Evolutionary conservation across 30 jellyfish, hydroid and myxozoan species (phyloP).

Genomic region (Chironex yamaguchii): DNA sequence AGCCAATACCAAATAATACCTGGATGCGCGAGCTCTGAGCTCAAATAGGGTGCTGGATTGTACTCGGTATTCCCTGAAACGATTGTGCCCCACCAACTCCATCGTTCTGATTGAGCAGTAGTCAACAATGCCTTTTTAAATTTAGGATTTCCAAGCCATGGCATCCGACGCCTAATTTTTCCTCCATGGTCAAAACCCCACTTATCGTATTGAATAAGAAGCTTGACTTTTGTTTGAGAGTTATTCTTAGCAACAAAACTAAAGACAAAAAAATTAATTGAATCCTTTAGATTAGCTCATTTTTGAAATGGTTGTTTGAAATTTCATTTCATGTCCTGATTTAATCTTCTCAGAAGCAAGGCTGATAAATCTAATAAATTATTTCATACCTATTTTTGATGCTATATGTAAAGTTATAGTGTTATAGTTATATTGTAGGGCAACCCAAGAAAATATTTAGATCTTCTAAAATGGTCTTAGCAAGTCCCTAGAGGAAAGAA

Average conservation of each 20-base stretch:
- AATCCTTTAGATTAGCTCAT: too few relatives aligned
- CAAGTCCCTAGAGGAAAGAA: too few relatives aligned
- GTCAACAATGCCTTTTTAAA: constrained; percentile 76
- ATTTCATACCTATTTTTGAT: too few relatives aligned
- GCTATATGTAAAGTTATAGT: too few relatives aligned
- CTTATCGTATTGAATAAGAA: constrained; percentile 62
- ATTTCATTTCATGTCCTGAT: too few relatives aligned
- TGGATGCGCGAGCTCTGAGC: constrained; percentile 44
- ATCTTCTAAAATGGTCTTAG: too few relatives aligned
- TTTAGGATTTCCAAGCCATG: constrained; percentile 71
- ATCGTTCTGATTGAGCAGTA: constrained; percentile 74
- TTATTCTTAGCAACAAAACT: constrained; percentile 34
- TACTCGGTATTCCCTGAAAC: constrained; percentile 56
- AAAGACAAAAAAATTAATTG: neutral
- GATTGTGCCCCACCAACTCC: constrained; percentile 72
- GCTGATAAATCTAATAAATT: too few relatives aligned
- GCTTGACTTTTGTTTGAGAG: constrained; percentile 35
- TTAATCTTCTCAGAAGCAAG: too few relatives aligned
- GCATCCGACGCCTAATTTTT: constrained; percentile 73
- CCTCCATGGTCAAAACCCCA: constrained; percentile 79
- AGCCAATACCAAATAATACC: constrained; percentile 85
- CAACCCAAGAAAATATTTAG: too few relatives aligned
- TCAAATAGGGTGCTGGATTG: constrained; percentile 84
- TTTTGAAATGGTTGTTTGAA: too few relatives aligned
- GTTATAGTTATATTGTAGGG: too few relatives aligned